These are phyloP conservation scores for Grapholita molesta DNA, from an alignment of 1,140 invertebrate genomes.

Conservation along the genomic window DNA sequence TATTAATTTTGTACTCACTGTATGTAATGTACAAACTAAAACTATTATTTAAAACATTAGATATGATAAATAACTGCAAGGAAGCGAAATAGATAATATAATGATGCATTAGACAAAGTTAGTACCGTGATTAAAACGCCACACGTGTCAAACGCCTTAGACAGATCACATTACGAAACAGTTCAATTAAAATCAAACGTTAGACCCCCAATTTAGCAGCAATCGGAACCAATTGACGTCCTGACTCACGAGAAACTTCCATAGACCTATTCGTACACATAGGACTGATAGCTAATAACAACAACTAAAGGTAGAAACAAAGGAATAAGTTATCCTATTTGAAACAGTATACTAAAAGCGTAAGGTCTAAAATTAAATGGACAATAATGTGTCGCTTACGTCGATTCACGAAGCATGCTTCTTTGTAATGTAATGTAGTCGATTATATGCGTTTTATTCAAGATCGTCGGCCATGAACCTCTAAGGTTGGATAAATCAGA, in stretches of 20 bases:
- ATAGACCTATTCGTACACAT: no score
- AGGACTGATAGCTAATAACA: background rate
- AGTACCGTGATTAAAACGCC: background rate
- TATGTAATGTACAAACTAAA: background rate
- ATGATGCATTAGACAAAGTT: background rate
- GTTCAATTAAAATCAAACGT: background rate
- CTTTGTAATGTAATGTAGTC: background rate
- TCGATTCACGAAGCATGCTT: background rate
- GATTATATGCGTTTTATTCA: background rate
- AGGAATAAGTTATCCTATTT: no score
- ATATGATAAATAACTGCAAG: background rate
- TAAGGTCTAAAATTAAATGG: no score
- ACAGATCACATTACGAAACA: background rate
- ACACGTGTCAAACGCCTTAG: background rate
- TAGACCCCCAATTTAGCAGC: constrained; percentile 11
- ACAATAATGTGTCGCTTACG: no score
- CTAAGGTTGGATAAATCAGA: background rate
- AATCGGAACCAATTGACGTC: background rate
- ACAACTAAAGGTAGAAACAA: no score
- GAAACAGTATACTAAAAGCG: no score
- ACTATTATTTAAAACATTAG: background rate
- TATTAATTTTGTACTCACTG: no score
- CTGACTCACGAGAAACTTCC: constrained; percentile 6
- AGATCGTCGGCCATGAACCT: background rate
- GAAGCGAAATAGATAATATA: background rate